Percentiles rank a stretch among this genome's conserved stretches.
These are phyloP conservation scores for Nemotelus nigrinus DNA, from an alignment of 2,888 invertebrate species.

Conservation along the genomic window DNA sequence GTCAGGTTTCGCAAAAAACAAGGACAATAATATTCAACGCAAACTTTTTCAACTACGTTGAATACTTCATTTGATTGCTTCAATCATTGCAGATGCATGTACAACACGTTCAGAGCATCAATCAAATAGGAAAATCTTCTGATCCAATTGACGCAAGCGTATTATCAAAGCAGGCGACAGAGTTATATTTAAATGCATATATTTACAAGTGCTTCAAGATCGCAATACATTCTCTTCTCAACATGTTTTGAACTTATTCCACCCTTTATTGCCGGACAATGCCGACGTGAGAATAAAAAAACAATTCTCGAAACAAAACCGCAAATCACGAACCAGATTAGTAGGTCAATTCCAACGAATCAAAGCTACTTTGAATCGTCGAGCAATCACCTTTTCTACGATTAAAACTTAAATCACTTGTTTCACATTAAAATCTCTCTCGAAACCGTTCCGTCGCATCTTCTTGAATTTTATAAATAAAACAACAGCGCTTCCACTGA, in stretches of 20 bases:
- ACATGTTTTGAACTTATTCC: too few relatives aligned
- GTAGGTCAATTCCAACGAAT: constrained; percentile 34
- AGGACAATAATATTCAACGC: too few relatives aligned
- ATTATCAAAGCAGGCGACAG: too few relatives aligned
- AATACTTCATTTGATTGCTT: too few relatives aligned
- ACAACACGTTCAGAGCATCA: too few relatives aligned
- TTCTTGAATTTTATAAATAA: constrained; percentile 13
- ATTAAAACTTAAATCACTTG: constrained; percentile 33
- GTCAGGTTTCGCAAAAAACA: too few relatives aligned
- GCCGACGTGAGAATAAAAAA: not conserved
- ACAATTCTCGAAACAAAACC: not conserved
- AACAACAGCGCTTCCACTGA: constrained; percentile 10
- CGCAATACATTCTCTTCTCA: too few relatives aligned
- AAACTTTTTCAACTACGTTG: too few relatives aligned
- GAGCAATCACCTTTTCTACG: constrained; percentile 37
- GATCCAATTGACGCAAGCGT: not conserved
- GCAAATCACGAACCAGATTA: not conserved
- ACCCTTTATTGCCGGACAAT: too few relatives aligned
- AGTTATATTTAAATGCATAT: too few relatives aligned
- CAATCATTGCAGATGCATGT: too few relatives aligned
- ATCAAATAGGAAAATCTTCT: not conserved
- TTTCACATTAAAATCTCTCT: not conserved
- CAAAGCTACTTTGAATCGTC: not conserved
- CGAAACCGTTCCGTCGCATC: not conserved
- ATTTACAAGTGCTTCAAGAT: too few relatives aligned